A percentile compares a stretch with the other conserved stretches of the same genome.
Conservation (phyloP, 1,140 invertebrate genomes). For the Drosophila leontia region DNA sequence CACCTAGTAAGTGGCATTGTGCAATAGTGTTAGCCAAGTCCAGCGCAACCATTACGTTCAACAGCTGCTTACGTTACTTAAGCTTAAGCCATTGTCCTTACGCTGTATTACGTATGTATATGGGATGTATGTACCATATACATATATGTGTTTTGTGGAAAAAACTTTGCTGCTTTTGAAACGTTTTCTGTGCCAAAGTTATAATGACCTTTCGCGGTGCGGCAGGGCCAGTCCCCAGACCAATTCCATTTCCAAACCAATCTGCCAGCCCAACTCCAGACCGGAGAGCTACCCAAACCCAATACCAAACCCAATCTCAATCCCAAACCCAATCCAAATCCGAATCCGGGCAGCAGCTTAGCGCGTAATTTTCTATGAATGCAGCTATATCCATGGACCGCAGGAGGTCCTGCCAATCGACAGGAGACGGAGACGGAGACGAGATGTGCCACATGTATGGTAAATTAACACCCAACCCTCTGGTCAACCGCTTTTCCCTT, state of each 20-base stretch:
- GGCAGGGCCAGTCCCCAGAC: neutral
- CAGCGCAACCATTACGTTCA: neutral
- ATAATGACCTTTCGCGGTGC: conserved; percentile 61
- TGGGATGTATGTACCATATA: conserved; percentile 3
- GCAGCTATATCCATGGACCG: conserved; percentile 47
- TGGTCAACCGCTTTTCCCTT: neutral
- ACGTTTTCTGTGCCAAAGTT: conserved; percentile 44
- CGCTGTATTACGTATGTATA: neutral
- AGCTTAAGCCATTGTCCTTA: conserved; percentile 17
- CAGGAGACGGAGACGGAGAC: conserved; percentile 8
- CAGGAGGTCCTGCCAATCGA: conserved; percentile 55
- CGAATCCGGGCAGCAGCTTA: conserved; percentile 45
- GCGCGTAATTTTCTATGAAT: conserved; percentile 58
- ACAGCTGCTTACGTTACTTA: too few species aligned
- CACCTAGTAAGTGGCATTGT: neutral
- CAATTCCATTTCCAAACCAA: conserved; percentile 28
- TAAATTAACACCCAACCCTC: conserved; percentile 41
- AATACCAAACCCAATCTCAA: neutral
- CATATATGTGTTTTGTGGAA: too few species aligned
- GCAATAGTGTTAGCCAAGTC: conserved; percentile 4
- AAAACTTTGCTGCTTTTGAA: neutral
- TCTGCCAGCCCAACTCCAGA: conserved; percentile 4
- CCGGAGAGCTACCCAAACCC: neutral
- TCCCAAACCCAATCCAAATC: conserved; percentile 15
- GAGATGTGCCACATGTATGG: conserved; percentile 50